Evolutionary conservation across 2,888 invertebrate species (phyloP).

Genomic region (Sinodicranocentrus sp.): DNA sequence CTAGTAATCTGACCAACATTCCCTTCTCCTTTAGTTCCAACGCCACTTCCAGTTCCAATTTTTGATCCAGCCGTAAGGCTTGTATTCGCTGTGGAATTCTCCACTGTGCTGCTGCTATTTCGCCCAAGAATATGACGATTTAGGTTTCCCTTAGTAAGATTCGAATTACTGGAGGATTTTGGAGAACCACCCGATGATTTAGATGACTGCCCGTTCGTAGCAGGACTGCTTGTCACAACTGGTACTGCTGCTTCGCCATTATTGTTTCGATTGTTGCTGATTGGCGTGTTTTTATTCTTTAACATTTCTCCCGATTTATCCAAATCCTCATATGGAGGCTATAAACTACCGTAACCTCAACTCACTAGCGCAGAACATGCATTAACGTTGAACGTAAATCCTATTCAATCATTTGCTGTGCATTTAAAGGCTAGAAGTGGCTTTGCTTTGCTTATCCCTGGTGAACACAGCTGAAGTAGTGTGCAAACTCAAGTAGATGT

Average conservation of each 20-base stretch:
- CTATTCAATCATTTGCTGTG: too few relatives aligned
- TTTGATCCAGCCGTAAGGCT: conserved; percentile 49
- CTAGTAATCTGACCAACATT: conserved; percentile 37
- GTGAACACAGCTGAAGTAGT: too few relatives aligned
- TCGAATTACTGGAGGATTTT: conserved; percentile 38
- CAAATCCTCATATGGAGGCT: conserved; percentile 54
- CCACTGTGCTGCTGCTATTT: conserved; percentile 61
- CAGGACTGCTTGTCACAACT: conserved; percentile 45
- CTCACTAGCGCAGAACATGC: too few relatives aligned
- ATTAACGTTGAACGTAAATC: too few relatives aligned
- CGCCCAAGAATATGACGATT: conserved; percentile 44
- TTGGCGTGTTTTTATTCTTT: conserved; percentile 60
- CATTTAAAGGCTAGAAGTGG: too few relatives aligned
- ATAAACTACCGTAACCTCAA: too few relatives aligned
- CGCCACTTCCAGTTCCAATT: conserved; percentile 42
- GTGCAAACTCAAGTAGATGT: too few relatives aligned
- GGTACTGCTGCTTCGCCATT: conserved; percentile 58
- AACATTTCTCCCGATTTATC: conserved; percentile 60
- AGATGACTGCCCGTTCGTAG: conserved; percentile 54
- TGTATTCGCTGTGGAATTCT: conserved; percentile 45
- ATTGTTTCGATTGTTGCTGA: conserved; percentile 66
- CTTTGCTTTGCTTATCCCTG: too few relatives aligned
- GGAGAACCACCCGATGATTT: conserved; percentile 34
- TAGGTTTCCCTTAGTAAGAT: conserved; percentile 40
- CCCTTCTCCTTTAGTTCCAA: conserved; percentile 41